Evolutionary conservation across 2,113 vertebrate species (phyloP), one percentile per base, ranked within the genome.

Genomic region (Paratilapia polleni): DNA sequence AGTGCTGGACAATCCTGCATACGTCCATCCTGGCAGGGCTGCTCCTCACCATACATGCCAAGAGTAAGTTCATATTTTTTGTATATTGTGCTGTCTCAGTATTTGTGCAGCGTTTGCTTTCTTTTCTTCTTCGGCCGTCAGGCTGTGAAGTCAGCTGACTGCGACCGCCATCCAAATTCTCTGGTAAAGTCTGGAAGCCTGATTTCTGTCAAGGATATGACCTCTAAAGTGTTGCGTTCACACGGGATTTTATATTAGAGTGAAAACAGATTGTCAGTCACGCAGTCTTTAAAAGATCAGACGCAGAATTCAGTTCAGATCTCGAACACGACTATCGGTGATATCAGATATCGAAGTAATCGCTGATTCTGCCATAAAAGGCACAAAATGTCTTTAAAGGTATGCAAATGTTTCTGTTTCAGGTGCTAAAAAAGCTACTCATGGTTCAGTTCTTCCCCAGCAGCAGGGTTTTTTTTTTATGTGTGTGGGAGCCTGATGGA

Each of bases 1-100:
- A 0, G 62, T 34, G 22, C 85, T 85, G 85, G 82, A 56, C 47
- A 19, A 1, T 52, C 7, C 74, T 83, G 49, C 59, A 56, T 12
- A 60, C 68, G 76, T 77, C 56, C 31, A 22, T 91, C 20, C 43
- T 86, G 83, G 85, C 68, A 12, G 41, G 6, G 36, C 56, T 91
- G 74, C 54, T 83, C 58, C 82, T 92, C 63, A 26, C 79, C 62
- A 11, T 77, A 28, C 80, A 87, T 1, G 83, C 74, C 68, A 24
- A 88, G n/a, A 24, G 93, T 94, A 88, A 93, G 90, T 90, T 28
- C 5, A 49, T 19, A 1, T 84, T 49, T 76, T 20, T 43, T 12
- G 31, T 22, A 13, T 15, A 34, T 22, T 82, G 7, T 62, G 57
- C 22, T n/a, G 0, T 10, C 12, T 87, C 64, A 58, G 62, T 59